Evolutionary conservation across 2,888 invertebrate genomes (phyloP), one percentile per base, ranked within the genome.

Genomic region (Ptilodon capucinus): DNA sequence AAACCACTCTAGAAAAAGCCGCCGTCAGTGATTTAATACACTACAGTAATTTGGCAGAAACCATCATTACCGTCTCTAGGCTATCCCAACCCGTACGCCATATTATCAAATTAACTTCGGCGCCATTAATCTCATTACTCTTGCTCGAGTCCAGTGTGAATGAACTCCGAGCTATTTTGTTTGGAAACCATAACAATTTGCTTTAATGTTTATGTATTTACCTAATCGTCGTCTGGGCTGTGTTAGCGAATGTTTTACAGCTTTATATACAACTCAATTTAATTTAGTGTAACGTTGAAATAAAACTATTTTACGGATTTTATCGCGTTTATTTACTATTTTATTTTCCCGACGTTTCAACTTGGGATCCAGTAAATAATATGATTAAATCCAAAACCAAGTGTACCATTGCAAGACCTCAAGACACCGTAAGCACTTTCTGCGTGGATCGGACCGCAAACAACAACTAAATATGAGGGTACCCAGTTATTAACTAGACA

Each of bases 21-120:
- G n/a, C n/a, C n/a, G 3, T 28, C 28, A 28, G n/a, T 11, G 28
- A 64, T 64, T 64, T 49, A 61, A 64, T 64, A 23, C 28, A 28
- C 11, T 14, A 5, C 14, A 14, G 14, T 32, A 36, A 17, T 18
- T 36, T 18, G 11, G 11, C 35, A 18, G 11, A 18, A 36, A 11
- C 35, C 11, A 18, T 18, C 9, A 36, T 36, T 36, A 36, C 14
- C 4, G n/a, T n/a, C 35, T 35, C 47, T 51, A 54, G 46, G 57
- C 18, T 36, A 36, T 35, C 25, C 17, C 40, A 34, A 34, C 7
- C 6, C 18, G 18, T 36, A 11, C 18, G 18, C 18, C 18, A 18
- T 17, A 18, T 36, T 4, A 36, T 18, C 17, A 36, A 17, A 36
- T 36, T 11, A 36, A 17, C 18, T n/a, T 9, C 32, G 14, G 32